Base-by-base conservation (phyloP, 2,113 vertebrate genomes). In the Galemys pyrenaicus region DNA sequence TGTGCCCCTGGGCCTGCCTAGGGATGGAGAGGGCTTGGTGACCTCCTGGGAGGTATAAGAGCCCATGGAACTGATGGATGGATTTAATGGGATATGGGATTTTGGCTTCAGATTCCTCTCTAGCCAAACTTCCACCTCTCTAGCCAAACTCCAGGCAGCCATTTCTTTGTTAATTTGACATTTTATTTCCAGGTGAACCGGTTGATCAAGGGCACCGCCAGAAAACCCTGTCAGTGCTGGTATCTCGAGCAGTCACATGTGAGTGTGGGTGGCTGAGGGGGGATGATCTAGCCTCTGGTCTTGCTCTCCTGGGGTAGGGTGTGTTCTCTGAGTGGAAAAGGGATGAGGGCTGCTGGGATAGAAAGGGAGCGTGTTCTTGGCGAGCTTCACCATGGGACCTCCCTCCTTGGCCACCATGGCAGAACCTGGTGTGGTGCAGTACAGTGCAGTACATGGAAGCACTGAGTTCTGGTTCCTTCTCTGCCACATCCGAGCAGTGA, bases 171-270 rank as follows among this genome's bases (percentile, higher is more conserved):
- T 56, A 54, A 9, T 81, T 79, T 17, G 35, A n/a, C 30, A 37
- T 3, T 89, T 86, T 89, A 75, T 70, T 94, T 94, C 92, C 96
- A 99, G 99, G 99, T 75, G 98, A 99, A 35, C 98, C 99, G 0
- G 97, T 99, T 0, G 98, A 99, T 56, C 98, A 99, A 65, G 99
- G 99, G 83, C 98, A 99, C 95, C 99, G 99, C 78, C 99, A 98
- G 98, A 99, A 99, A 98, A 97, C 83, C 2, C 97, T 99, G 74
- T 98, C 99, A 1, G 99, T 99, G 89, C 73, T 98, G 39, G 99
- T 99, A 51, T 98, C 98, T 0, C 99, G 98, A 0, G 99, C 99
- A 64, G 99, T 99, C 95, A 99, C 98, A 4, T 98, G 99, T 99
- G 96, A 99, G 99, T 97, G 60, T 58, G 89, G 51, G 67, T 32